Evolutionary conservation across 2,797 vertebrate genomes (phyloP), one percentile per base, ranked within the genome.

Genomic region (Diglossa cyanea): DNA sequence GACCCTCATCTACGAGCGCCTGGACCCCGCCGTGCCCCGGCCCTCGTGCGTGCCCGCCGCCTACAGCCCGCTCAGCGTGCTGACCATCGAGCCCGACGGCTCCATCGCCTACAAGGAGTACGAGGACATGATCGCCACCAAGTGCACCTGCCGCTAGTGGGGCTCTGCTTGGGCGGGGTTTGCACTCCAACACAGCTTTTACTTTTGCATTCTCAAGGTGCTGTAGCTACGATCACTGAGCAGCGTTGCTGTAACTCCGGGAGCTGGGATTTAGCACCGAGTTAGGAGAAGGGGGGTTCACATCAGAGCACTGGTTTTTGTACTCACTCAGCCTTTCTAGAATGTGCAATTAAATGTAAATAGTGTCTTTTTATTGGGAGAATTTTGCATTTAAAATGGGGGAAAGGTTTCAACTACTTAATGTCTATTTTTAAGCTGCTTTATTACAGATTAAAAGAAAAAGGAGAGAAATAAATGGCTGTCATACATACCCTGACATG

Each of bases 61-160:
- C 24, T 99, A 99, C 94, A 98, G 97, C 90, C 99, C 99, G 0
- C 92, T 99, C 80, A 99, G 99, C 18, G 98, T 99, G 71, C 97
- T 99, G 84, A 98, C 98, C 82, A 97, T 99, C 18, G 99, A 99
- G 95, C 98, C 98, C 2, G 99, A 99, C 1, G 98, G 98, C 81
- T 99, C 99, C 55, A 99, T 99, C 0, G 98, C 98, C 81, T 99
- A 99, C 94, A 99, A 99, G 90, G 99, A 99, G 93, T 99, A 99
- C 18, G 98, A 99, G 86, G 98, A 99, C 44, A 99, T 99, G 99
- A 98, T 99, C 17, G 99, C 99, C 13, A 99, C 98, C 5, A 98
- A 96, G 75, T 99, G 99, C 95, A 99, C 99, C 15, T 99, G 99
- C 94, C 99, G 99, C 45, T 99, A 97, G 94, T 1, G 57, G 9